A percentile compares a stretch with the other conserved stretches of the same genome.
Conservation (phyloP, 2,888 invertebrate genomes). For the Byasa hedistus region DNA sequence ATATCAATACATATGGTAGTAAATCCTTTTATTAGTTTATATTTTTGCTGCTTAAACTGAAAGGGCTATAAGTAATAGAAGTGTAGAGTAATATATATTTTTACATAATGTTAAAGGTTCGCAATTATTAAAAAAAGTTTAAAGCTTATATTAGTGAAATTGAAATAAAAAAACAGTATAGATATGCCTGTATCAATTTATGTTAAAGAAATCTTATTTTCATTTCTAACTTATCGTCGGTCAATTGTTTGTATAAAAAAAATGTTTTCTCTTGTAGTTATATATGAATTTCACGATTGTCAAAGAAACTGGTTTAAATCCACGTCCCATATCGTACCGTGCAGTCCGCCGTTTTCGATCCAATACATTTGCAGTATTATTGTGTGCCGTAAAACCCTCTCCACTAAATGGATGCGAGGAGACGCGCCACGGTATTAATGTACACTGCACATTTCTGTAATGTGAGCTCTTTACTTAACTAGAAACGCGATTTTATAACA, state of each 20-base stretch:
- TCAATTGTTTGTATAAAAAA: background rate
- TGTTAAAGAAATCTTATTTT: too few relatives aligned
- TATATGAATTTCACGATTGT: slow-evolving; percentile 1
- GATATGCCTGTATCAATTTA: too few relatives aligned
- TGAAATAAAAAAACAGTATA: too few relatives aligned
- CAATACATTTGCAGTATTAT: slow-evolving; percentile 22
- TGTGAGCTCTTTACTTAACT: slow-evolving; percentile 4
- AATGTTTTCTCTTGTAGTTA: background rate
- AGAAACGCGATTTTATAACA: background rate
- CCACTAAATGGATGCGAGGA: slow-evolving; percentile 19
- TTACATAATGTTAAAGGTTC: too few relatives aligned
- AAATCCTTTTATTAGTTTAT: too few relatives aligned
- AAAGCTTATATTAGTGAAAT: too few relatives aligned
- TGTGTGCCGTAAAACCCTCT: slow-evolving; percentile 21
- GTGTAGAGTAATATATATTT: too few relatives aligned
- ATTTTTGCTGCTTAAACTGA: too few relatives aligned
- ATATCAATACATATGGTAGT: too few relatives aligned
- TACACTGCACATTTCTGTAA: slow-evolving; percentile 4
- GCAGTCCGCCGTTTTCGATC: slow-evolving; percentile 18
- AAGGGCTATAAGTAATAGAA: too few relatives aligned
- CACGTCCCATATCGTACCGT: slow-evolving; percentile 17
- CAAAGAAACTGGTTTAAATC: slow-evolving; percentile 16
- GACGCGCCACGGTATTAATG: background rate
- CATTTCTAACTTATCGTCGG: background rate
- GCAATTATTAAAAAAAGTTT: too few relatives aligned